Percentiles rank a stretch among this genome's conserved stretches.
Conservation (phyloP, 2,888 invertebrate genomes). For the Agonopterix arenella region DNA sequence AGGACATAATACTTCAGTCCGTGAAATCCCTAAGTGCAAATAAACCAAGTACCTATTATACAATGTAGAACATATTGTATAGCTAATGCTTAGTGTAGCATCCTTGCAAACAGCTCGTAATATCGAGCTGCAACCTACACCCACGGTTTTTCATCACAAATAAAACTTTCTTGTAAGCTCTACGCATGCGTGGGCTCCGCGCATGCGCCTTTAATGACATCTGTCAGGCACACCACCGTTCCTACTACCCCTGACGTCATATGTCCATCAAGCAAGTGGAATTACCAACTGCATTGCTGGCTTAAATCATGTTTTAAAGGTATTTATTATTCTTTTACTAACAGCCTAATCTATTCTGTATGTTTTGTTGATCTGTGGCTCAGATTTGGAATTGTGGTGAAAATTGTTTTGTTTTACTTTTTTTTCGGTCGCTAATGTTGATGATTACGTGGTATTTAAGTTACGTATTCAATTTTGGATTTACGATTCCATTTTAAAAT, state of each 20-base stretch:
- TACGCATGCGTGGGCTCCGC: constrained; percentile 40
- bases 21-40: no score
- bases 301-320: constrained; percentile 46
- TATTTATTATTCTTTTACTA: constrained; percentile 18
- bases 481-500: no score
- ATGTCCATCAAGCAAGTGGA: constrained; percentile 21
- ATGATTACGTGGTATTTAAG: no score
- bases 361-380: background rate
- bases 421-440: no score
- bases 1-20: no score
- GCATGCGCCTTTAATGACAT: constrained; percentile 47
- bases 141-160: constrained; percentile 17
- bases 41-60: no score
- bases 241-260: constrained; percentile 40
- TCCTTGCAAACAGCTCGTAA: background rate
- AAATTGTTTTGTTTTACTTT: background rate
- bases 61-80: no score
- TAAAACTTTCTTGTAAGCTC: constrained; percentile 24
- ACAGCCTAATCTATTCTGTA: background rate
- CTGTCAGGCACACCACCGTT: constrained; percentile 43
- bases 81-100: no score
- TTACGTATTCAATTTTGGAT: no score
- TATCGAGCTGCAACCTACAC: constrained; percentile 24
- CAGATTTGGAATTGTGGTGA: background rate
- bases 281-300: constrained; percentile 25